phyloP scores from a whole-genome alignment of 2,888 invertebrate species.

The Drepana falcataria region DNA sequence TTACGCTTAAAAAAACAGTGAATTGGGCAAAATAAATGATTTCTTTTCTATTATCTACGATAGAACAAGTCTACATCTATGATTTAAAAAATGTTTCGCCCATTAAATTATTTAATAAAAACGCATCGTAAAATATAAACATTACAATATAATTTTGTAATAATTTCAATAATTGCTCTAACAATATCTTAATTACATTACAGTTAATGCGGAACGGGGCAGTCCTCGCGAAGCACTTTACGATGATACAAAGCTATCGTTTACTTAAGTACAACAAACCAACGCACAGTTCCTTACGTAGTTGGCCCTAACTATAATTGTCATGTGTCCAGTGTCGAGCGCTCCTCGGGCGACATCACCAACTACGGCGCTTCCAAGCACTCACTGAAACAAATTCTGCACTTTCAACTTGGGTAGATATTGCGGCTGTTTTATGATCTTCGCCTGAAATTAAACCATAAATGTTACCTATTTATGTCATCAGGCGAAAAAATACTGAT shows the following conservation, averaged over 20 bases:
- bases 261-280: constrained; percentile 24
- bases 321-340: constrained; percentile 5
- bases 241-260: constrained; percentile 4
- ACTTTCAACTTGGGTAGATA: constrained; percentile 67
- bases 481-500: too few relatives aligned
- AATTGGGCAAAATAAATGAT: too few relatives aligned
- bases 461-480: background rate
- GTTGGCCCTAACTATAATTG: constrained; percentile 36
- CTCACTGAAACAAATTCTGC: constrained; percentile 69
- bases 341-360: background rate
- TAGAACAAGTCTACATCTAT: too few relatives aligned
- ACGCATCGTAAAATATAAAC: background rate
- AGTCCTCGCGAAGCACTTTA: background rate
- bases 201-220: background rate
- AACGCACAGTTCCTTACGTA: constrained; percentile 22
- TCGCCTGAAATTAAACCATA: constrained; percentile 55
- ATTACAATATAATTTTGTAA: background rate
- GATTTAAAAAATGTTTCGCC: background rate
- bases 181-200: background rate
- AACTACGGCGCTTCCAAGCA: background rate
- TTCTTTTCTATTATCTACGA: too few relatives aligned
- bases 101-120: background rate
- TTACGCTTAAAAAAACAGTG: too few relatives aligned
- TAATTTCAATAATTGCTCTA: background rate
- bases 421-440: constrained; percentile 53